Evolutionary conservation across 2,888 invertebrate genomes (phyloP), one percentile per base, ranked within the genome.

Genomic region (Sarcophaga caerulescens): DNA sequence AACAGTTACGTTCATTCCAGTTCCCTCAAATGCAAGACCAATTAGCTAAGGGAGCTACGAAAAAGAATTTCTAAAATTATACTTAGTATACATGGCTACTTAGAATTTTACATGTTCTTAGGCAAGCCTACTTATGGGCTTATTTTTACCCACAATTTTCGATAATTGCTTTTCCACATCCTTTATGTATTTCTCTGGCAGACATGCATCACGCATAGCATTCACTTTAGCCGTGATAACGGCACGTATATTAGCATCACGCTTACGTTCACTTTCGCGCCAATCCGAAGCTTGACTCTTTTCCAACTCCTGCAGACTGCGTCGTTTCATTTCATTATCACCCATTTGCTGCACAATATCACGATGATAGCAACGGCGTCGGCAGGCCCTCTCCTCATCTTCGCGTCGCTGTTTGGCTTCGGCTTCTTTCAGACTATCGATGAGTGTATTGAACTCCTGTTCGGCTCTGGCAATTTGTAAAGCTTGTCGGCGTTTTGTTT

Each of bases 171-270:
- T 92, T 81, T 93, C 93, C 23, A 93, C 93, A 86, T 93, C 93
- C 63, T 91, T 92, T 8, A 93, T 90, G 79, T 93, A 93, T 75
- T 93, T 93, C 8, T 93, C 93, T 0, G 93, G 93, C 73, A 93
- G 87, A 57, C 93, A 92, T 3, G 93, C 93, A 5, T 92, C 90
- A 1, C 92, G 90, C 93, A 93, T 93, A 44, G 91, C 90, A 2
- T 89, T 89, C 47, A 93, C 89, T 85, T 93, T 93, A 1, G 90
- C 89, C 82, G 90, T 89, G 73, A 93, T 93, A 4, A 93, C 91
- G 35, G 91, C 90, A 25, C 90, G 90, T 74, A 93, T 91, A 75
- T 93, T 93, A 19, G 89, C 89, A 73, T 92, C 91, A 0, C 93
- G 90, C 82, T 90, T 90, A 4, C 90, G 90, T 85, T 93, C 92